Conservation (phyloP, 2,113 vertebrate genomes). For the Bubalus kerabau region DNA sequence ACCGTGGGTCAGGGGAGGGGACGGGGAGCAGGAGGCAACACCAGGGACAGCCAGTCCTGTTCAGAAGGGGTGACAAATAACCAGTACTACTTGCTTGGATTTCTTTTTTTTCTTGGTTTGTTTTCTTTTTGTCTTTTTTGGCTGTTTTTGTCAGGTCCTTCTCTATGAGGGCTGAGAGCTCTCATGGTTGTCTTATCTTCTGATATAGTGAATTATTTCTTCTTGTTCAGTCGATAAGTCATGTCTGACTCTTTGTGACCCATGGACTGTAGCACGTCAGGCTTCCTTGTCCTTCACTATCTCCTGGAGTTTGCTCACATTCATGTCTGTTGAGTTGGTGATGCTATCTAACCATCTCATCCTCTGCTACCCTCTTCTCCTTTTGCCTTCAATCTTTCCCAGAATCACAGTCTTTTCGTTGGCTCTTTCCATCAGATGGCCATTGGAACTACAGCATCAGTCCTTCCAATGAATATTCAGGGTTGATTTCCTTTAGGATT, state of each 20-base stretch:
- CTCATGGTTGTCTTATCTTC: not conserved
- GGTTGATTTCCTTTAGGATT: not conserved
- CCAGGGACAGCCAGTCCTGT: not conserved
- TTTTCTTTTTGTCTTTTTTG: not conserved
- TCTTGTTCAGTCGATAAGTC: not conserved
- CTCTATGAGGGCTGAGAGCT: not conserved
- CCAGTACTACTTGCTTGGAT: not conserved
- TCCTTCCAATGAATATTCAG: not conserved
- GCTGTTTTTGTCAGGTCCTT: not conserved
- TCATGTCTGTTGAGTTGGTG: not conserved
- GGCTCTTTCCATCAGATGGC: not conserved
- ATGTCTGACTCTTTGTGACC: not conserved
- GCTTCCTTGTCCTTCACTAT: not conserved
- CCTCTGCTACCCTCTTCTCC: not conserved
- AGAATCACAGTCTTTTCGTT: not conserved
- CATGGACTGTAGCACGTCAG: not conserved
- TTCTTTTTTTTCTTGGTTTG: not conserved
- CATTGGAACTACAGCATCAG: not conserved
- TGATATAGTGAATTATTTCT: not conserved
- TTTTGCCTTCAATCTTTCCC: not conserved
- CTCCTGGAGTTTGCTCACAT: not conserved
- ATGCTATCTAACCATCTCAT: not conserved
- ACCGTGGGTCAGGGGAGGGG: not conserved
- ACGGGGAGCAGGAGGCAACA: accelerated
- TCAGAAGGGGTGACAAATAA: not conserved